Evolutionary conservation across 1,140 invertebrate species (phyloP).

Genomic region (Steinernema khuongi): DNA sequence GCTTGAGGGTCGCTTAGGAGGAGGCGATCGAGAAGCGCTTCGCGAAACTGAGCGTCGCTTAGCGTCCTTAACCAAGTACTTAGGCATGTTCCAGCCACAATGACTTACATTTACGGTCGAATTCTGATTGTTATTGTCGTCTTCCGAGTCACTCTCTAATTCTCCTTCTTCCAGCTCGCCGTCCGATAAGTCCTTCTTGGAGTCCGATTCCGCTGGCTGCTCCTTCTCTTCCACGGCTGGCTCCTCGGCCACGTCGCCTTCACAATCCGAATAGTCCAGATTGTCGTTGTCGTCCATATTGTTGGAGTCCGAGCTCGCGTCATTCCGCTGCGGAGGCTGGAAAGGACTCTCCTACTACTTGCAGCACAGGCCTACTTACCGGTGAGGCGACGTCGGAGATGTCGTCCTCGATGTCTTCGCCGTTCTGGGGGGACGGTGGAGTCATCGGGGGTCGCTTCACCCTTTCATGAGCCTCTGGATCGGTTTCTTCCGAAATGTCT

Average conservation of each 20-base stretch:
- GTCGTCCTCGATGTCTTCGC: neutral
- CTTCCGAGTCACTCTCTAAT: conserved; percentile 18
- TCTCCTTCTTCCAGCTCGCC: conserved; percentile 25
- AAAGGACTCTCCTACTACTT: too few species aligned
- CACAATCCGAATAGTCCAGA: neutral
- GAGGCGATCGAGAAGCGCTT: neutral
- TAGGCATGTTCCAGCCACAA: neutral
- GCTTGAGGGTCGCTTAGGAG: neutral
- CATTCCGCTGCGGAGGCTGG: neutral
- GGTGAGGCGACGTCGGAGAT: neutral
- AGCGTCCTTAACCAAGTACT: neutral
- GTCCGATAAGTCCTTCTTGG: neutral
- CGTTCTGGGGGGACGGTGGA: neutral
- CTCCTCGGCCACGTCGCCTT: conserved; percentile 1
- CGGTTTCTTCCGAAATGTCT: neutral
- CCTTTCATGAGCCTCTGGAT: neutral
- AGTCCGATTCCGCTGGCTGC: neutral
- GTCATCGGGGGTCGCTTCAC: neutral
- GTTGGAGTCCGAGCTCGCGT: neutral
- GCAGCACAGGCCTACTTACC: too few species aligned
- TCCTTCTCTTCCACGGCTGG: neutral
- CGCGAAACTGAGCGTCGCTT: neutral
- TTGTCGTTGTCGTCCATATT: neutral
- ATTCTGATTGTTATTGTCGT: neutral
- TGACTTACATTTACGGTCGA: neutral